Conservation (phyloP, 2,888 invertebrate species). For the Standfussiana lucernea region DNA sequence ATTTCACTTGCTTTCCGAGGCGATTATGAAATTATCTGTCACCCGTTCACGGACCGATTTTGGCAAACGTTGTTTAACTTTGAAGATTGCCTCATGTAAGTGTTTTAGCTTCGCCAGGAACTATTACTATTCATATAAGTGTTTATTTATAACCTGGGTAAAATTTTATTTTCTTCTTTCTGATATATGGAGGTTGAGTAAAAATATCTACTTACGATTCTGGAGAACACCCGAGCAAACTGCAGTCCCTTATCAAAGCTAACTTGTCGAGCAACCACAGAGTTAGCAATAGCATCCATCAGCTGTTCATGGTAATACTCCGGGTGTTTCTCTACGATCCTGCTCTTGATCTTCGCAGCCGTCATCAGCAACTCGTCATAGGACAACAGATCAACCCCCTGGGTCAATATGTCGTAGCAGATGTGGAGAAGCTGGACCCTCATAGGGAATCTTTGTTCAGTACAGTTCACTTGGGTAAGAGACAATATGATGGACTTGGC, state of each 20-base stretch:
- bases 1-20: no score
- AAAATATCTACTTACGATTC: slow-evolving; percentile 87
- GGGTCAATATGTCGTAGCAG: slow-evolving; percentile 86
- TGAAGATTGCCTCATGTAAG: no score
- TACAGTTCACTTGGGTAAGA: slow-evolving; percentile 87
- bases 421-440: slow-evolving; percentile 89
- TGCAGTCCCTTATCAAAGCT: slow-evolving; percentile 88
- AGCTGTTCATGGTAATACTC: slow-evolving; percentile 92
- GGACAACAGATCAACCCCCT: slow-evolving; percentile 82
- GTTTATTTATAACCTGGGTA: no score
- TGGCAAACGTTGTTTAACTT: no score
- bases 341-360: slow-evolving; percentile 86
- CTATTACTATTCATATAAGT: no score
- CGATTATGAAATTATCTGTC: no score
- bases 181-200: neutral
- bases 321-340: slow-evolving; percentile 84
- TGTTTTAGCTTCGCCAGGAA: no score
- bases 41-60: no score
- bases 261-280: slow-evolving; percentile 87
- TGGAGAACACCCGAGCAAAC: slow-evolving; percentile 88
- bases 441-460: slow-evolving; percentile 80
- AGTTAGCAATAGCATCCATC: slow-evolving; percentile 89
- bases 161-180: neutral
- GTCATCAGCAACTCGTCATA: slow-evolving; percentile 89
- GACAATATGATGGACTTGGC: slow-evolving; percentile 91